A percentile compares a stretch with the other conserved stretches of the same genome.
Evolutionary conservation across 2,113 vertebrate genomes (phyloP).

Genomic region (Pampusana beccarii): DNA sequence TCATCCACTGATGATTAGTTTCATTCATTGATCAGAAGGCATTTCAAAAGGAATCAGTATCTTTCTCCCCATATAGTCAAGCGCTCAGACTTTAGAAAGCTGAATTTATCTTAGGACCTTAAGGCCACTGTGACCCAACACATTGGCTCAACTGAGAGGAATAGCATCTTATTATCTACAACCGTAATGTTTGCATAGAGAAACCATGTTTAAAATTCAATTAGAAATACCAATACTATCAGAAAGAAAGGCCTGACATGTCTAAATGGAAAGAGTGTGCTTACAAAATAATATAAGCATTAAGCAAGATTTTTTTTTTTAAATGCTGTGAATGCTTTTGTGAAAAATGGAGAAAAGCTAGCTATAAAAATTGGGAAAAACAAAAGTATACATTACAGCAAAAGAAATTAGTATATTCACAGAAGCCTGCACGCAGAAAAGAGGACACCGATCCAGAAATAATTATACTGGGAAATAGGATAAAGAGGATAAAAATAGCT

Average conservation of each 20-base stretch:
- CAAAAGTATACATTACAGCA: background rate
- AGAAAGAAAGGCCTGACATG: background rate
- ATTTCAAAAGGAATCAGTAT: background rate
- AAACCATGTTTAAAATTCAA: background rate
- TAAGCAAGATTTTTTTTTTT: background rate
- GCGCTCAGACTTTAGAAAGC: background rate
- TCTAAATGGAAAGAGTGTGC: background rate
- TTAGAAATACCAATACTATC: background rate
- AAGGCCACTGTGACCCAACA: background rate
- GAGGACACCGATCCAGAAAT: conserved; percentile 63
- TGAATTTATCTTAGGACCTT: background rate
- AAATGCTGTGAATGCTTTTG: background rate
- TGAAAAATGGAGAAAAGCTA: background rate
- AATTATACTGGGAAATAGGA: conserved; percentile 65
- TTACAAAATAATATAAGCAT: background rate
- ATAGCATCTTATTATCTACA: background rate
- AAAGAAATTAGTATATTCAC: background rate
- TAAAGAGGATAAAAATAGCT: conserved; percentile 65
- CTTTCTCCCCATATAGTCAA: background rate
- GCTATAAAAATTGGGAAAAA: background rate
- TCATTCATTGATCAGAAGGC: background rate
- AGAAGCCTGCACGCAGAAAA: conserved; percentile 36
- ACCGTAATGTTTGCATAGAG: background rate
- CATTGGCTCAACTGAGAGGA: background rate
- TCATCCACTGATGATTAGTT: background rate